phyloP scores from a whole-genome alignment of 2,888 invertebrate species.

The Biston betularia region DNA sequence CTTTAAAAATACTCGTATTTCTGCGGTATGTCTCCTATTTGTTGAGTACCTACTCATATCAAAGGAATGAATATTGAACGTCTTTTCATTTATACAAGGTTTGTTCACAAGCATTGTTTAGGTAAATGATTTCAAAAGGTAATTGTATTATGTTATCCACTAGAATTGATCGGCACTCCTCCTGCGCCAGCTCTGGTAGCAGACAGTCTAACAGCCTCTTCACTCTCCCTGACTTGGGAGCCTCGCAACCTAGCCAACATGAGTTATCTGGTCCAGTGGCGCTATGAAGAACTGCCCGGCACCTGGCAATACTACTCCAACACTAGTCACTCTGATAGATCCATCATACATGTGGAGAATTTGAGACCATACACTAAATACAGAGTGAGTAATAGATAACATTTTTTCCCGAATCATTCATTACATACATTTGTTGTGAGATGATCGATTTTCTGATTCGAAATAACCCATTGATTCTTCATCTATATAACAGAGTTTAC shows the following conservation, averaged over 20 bases:
- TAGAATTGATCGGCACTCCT: slow-evolving; percentile 89
- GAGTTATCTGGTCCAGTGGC: slow-evolving; percentile 91
- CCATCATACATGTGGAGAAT: slow-evolving; percentile 90
- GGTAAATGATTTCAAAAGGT: neutral
- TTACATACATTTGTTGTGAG: no score
- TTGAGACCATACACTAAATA: slow-evolving; percentile 96
- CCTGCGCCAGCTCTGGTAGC: slow-evolving; percentile 92
- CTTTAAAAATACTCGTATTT: no score
- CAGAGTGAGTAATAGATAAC: slow-evolving; percentile 86
- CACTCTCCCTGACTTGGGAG: slow-evolving; percentile 94
- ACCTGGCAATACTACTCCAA: slow-evolving; percentile 94
- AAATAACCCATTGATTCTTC: no score
- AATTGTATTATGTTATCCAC: neutral
- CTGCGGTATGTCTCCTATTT: no score
- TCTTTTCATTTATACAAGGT: neutral
- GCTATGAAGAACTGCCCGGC: slow-evolving; percentile 89
- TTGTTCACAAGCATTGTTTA: no score
- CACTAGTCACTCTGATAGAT: slow-evolving; percentile 88
- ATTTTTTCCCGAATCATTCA: neutral
- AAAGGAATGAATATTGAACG: neutral
- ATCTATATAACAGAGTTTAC: no score
- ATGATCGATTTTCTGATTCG: neutral
- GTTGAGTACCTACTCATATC: no score
- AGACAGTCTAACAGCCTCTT: slow-evolving; percentile 91
- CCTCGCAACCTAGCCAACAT: slow-evolving; percentile 83